Percentiles rank a stretch among this genome's conserved stretches.
Evolutionary conservation across 92 coral and sea anemone species (phyloP).

Genomic region (Anthopleura xanthogrammica): DNA sequence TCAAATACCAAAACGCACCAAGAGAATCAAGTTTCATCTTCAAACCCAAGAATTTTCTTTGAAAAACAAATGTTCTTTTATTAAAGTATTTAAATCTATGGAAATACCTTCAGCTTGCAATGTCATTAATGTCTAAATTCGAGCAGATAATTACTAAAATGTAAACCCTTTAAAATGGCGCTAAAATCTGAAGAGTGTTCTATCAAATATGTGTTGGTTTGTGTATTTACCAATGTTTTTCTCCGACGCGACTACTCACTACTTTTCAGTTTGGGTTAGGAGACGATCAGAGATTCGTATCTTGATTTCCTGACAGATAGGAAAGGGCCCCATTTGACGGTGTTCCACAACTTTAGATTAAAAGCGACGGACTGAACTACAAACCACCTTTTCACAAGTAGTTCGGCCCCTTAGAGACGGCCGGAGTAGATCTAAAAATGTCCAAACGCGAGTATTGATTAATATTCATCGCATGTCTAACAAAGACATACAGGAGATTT

Average conservation of each 20-base stretch:
- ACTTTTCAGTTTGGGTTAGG: constrained; percentile 17
- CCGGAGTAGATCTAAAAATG: neutral
- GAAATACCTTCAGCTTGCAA: constrained; percentile 20
- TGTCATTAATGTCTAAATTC: constrained; percentile 24
- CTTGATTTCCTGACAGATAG: constrained; percentile 22
- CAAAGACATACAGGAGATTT: constrained; percentile 4
- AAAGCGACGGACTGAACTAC: neutral
- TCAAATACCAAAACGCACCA: constrained; percentile 6
- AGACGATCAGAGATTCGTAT: constrained; percentile 11
- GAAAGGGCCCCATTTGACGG: neutral
- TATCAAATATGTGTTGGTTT: constrained; percentile 4
- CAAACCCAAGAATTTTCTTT: neutral
- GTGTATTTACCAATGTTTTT: constrained; percentile 5
- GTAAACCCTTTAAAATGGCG: constrained; percentile 28
- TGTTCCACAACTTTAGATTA: constrained; percentile 1
- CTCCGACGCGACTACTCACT: constrained; percentile 7
- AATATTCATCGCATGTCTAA: constrained; percentile 2
- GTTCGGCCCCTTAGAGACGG: constrained; percentile 10
- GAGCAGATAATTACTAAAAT: constrained; percentile 27
- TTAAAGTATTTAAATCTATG: constrained; percentile 20
- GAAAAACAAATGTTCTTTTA: neutral
- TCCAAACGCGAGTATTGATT: neutral
- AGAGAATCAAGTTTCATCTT: constrained; percentile 6
- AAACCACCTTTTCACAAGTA: neutral
- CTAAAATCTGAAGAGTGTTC: constrained; percentile 10